Evolutionary conservation across 2,113 vertebrate genomes (phyloP).

Genomic region (Platichthys flesus): DNA sequence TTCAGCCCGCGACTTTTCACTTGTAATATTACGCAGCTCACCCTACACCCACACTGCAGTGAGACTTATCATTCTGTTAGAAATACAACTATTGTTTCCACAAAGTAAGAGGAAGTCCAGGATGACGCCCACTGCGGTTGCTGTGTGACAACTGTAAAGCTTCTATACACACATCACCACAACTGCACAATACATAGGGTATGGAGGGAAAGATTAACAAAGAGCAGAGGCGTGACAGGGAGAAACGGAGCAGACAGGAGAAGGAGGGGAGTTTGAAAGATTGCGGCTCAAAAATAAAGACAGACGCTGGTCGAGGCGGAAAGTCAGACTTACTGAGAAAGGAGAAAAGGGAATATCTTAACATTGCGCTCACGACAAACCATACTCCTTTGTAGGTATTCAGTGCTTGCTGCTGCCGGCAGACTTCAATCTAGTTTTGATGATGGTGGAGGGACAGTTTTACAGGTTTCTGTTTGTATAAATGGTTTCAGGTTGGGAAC

Average conservation of each 20-base stretch:
- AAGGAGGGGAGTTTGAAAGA: constrained; percentile 16
- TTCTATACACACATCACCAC: constrained; percentile 8
- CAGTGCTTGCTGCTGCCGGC: constrained; percentile 18
- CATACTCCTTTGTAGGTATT: constrained; percentile 49
- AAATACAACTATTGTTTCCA: no score
- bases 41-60: constrained; percentile 22
- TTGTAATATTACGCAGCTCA: constrained; percentile 37
- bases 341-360: constrained; percentile 25
- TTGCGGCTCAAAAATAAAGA: constrained; percentile 13
- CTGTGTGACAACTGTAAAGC: constrained; percentile 42
- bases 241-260: constrained; percentile 15
- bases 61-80: constrained; percentile 22
- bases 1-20: neutral
- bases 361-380: neutral
- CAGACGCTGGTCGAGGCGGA: neutral
- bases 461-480: constrained; percentile 23
- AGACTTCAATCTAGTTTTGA: constrained; percentile 66
- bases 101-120: constrained; percentile 12
- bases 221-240: constrained; percentile 24
- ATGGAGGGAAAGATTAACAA: constrained; percentile 4
- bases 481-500: neutral
- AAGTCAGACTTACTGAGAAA: neutral
- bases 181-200: neutral
- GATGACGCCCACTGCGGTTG: constrained; percentile 10
- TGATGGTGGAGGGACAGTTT: constrained; percentile 48